Conservation (phyloP, 2,797 vertebrate species). For the Melopsittacus undulatus region DNA sequence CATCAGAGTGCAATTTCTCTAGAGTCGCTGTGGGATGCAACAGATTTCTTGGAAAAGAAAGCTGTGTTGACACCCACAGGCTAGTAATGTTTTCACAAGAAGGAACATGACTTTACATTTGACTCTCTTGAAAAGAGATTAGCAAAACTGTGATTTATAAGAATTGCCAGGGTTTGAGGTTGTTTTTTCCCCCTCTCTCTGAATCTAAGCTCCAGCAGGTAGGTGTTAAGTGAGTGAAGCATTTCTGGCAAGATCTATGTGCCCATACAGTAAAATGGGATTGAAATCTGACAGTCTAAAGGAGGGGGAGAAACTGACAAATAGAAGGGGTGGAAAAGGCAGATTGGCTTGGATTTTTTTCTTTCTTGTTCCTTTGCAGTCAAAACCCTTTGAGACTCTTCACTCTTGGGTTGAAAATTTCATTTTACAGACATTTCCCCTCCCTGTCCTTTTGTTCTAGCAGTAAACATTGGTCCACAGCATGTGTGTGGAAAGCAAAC, state of each 20-base stretch:
- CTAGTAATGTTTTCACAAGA: conserved; percentile 75
- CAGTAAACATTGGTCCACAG: background rate
- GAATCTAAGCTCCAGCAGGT: conserved; percentile 62
- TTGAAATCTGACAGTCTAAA: conserved; percentile 61
- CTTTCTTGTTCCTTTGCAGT: conserved; percentile 44
- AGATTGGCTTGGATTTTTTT: conserved; percentile 42
- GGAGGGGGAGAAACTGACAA: conserved; percentile 51
- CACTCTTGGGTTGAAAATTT: conserved; percentile 6
- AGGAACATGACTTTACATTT: conserved; percentile 74
- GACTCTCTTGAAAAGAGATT: conserved; percentile 70
- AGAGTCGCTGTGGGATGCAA: conserved; percentile 66
- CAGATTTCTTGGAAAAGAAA: conserved; percentile 76
- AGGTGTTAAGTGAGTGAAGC: conserved; percentile 67
- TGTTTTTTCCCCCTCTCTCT: conserved; percentile 7
- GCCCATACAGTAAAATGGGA: conserved; percentile 58
- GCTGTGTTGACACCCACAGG: conserved; percentile 74
- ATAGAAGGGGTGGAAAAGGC: conserved; percentile 42
- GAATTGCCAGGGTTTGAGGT: conserved; percentile 59
- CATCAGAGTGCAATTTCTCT: conserved; percentile 68
- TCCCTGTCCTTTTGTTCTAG: conserved; percentile 27
- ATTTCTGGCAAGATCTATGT: conserved; percentile 59
- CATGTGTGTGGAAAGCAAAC: background rate
- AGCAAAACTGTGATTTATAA: conserved; percentile 62
- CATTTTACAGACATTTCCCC: conserved; percentile 1
- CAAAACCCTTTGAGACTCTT: conserved; percentile 35